Evolutionary conservation across 1,140 invertebrate genomes (phyloP), one percentile per base, ranked within the genome.

Genomic region (Rhizoglyphus robini): DNA sequence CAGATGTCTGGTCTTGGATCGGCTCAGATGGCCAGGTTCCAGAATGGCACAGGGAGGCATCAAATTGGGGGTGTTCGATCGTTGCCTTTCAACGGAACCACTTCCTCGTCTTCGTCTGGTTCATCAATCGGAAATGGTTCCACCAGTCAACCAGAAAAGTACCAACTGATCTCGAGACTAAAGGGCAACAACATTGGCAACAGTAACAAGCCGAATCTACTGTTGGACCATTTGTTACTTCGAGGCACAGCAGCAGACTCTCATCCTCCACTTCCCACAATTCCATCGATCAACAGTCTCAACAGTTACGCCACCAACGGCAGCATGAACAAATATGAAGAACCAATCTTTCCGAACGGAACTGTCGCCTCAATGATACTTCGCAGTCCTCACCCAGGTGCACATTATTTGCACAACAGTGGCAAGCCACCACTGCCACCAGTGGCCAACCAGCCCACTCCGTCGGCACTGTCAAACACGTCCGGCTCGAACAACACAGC

Each of bases 211-310:
- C 23, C 57, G 30, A 60, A 60, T 27, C 18, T 18, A 1, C 13
- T 64, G 27, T 57, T 64, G 25, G 47, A 64, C 34, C 63, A 64
- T 38, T 57, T 64, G 11, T 13, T 64, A 1, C n/a, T 64, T 15
- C 18, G 46, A 32, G 18, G 1, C 11, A 4, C 18, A 23, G 27
- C 8, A 18, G 11, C 18, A 11, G 8, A 20, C 30, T 51, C 20
- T 3, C 29, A 48, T 30, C 27, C 63, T 32, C 63, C 32, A 18
- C 27, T 64, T 11, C 38, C 38, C 20, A 48, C 61, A 13, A 64
- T 30, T 30, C 46, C 63, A 3, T n/a, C 15, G 5, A 30, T 25
- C 5, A 23, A 49, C 31, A 57, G 46, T 57, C n/a, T 5, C 4
- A 4, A 51, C 4, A 64, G 46, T 36, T 64, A n/a, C 38, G 11